phyloP scores from a whole-genome alignment of 2,113 vertebrate genomes.

The Oreochromis tanganicae region DNA sequence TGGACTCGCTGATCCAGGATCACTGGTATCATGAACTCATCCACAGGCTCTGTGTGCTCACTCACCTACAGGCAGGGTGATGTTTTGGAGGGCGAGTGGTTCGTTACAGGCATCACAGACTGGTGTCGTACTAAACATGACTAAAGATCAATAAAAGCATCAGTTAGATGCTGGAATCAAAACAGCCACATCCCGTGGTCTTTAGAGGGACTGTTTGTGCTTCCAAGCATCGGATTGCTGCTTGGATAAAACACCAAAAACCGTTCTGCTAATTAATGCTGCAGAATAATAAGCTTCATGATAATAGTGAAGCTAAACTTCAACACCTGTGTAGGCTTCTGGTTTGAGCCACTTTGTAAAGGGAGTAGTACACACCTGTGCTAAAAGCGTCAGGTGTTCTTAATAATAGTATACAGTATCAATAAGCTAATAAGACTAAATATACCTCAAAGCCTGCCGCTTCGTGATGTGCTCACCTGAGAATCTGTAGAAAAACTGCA shows the following conservation, averaged over 20 bases:
- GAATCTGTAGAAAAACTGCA: background rate
- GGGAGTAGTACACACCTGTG: background rate
- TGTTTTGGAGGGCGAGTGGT: background rate
- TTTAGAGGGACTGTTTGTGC: background rate
- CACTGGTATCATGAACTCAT: background rate
- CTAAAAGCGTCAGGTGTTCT: background rate
- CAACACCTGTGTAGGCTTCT: background rate
- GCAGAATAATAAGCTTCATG: background rate
- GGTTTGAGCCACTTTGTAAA: background rate
- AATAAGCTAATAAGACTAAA: background rate
- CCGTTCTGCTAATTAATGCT: background rate
- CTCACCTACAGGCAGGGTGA: background rate
- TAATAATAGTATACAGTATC: background rate
- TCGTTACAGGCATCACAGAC: background rate
- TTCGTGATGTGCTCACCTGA: fast-evolving
- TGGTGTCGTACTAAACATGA: background rate
- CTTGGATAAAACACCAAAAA: background rate
- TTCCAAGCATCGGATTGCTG: fast-evolving
- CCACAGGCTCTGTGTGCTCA: no score
- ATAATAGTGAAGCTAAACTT: background rate
- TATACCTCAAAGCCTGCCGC: background rate
- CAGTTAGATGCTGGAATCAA: background rate
- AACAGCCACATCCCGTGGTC: background rate
- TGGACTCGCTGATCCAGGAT: background rate
- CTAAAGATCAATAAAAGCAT: background rate